phyloP scores from a whole-genome alignment of 2,888 invertebrate species.

The Xestobium rufovillosum region DNA sequence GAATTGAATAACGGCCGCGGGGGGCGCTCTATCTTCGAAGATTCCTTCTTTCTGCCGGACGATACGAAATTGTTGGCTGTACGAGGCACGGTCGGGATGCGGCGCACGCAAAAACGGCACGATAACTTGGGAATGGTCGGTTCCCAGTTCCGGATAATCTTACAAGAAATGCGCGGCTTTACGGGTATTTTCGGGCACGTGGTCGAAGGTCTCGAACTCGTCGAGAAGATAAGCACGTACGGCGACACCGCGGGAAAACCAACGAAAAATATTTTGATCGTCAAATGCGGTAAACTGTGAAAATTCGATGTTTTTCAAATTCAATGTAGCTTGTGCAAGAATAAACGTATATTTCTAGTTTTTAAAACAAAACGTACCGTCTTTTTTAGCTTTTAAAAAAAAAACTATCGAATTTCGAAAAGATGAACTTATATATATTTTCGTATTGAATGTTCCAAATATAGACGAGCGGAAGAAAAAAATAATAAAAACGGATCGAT shows the following conservation, averaged over 20 bases:
- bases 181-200: constrained; percentile 77
- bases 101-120: constrained; percentile 71
- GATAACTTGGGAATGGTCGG: constrained; percentile 77
- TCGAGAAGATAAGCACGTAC: constrained; percentile 69
- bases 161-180: constrained; percentile 76
- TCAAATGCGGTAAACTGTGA: constrained; percentile 67
- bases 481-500: constrained; percentile 19
- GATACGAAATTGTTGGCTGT: constrained; percentile 69
- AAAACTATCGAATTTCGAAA: constrained; percentile 38
- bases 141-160: constrained; percentile 73
- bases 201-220: constrained; percentile 69
- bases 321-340: constrained; percentile 40
- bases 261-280: constrained; percentile 63
- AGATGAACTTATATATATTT: constrained; percentile 38
- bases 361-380: constrained; percentile 17
- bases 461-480: constrained; percentile 25
- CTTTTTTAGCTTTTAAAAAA: constrained; percentile 24
- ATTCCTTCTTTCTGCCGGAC: constrained; percentile 72
- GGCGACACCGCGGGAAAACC: constrained; percentile 75
- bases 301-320: constrained; percentile 35
- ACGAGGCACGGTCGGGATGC: constrained; percentile 74
- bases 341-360: too few relatives aligned
- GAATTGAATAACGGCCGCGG: constrained; percentile 75
- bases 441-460: constrained; percentile 35
- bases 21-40: constrained; percentile 68